Conservation (phyloP, 2,113 vertebrate genomes). For the Prunella fulvescens region DNA sequence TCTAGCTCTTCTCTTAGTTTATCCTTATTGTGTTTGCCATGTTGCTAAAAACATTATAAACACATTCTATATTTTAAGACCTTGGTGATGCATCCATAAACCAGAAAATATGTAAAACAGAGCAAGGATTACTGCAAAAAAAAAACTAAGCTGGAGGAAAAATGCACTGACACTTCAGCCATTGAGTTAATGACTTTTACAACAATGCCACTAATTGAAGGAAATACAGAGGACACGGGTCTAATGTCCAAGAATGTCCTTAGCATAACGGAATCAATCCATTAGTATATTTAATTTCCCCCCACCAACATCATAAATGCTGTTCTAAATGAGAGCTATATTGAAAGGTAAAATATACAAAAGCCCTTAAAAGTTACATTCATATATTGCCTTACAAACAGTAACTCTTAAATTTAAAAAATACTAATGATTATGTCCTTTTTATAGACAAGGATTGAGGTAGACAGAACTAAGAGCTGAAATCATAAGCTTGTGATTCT, state of each 20-base stretch:
- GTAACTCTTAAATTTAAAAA: not conserved
- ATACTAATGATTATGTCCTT: not conserved
- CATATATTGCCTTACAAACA: not conserved
- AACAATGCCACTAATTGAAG: not conserved
- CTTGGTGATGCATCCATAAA: not conserved
- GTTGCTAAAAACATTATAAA: not conserved
- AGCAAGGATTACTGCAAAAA: not conserved
- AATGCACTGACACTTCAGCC: not conserved
- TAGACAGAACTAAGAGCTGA: not conserved
- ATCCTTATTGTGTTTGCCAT: not conserved
- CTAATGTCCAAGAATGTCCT: not conserved
- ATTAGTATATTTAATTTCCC: not conserved
- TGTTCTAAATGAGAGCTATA: not conserved
- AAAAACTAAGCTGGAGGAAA: not conserved
- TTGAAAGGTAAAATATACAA: not conserved
- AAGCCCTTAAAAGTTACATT: not conserved
- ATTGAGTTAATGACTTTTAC: not conserved
- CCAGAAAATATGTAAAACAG: not conserved
- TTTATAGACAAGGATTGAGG: not conserved
- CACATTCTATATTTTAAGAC: not conserved
- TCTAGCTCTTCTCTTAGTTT: not conserved
- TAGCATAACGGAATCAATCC: not conserved
- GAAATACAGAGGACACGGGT: not conserved
- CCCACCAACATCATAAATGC: not conserved
- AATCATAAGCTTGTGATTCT: not conserved